phyloP scores from a whole-genome alignment of 2,888 invertebrate genomes.

The Drosophila peninsularis region DNA sequence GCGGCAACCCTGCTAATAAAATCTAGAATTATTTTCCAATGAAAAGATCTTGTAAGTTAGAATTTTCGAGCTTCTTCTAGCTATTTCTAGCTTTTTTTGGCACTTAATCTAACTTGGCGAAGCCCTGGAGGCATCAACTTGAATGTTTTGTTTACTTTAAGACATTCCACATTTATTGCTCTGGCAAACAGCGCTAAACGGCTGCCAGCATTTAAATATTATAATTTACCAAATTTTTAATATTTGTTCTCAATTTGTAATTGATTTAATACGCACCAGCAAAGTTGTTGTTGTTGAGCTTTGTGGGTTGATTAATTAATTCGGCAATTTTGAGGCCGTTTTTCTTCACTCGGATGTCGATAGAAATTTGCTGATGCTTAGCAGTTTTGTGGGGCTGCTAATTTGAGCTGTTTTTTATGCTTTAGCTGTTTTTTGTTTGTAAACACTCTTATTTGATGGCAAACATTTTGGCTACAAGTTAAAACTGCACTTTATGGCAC shows the following conservation, averaged over 20 bases:
- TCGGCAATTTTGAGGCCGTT: constrained; percentile 81
- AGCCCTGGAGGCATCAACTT: no score
- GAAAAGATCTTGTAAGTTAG: no score
- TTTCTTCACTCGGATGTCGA: constrained; percentile 17
- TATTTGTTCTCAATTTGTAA: background rate
- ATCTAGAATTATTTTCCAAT: no score
- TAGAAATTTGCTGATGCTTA: constrained; percentile 5
- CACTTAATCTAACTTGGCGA: no score
- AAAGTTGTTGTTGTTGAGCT: constrained; percentile 81
- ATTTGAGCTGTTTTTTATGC: background rate
- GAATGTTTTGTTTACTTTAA: constrained; percentile 43
- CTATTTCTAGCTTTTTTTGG: background rate
- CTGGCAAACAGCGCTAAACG: constrained; percentile 17
- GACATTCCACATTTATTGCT: constrained; percentile 30
- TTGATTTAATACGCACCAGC: constrained; percentile 60
- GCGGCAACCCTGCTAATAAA: no score
- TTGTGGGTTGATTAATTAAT: constrained; percentile 79
- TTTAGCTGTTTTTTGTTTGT: constrained; percentile 10
- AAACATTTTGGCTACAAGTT: constrained; percentile 55
- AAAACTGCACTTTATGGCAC: constrained; percentile 40
- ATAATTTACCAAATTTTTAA: background rate
- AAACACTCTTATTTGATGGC: constrained; percentile 63
- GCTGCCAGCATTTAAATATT: constrained; percentile 1
- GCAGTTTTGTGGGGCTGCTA: constrained; percentile 35
- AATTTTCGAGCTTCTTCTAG: no score